Evolutionary conservation across 2,113 vertebrate species (phyloP).

Genomic region (Malaclemys terrapin): DNA sequence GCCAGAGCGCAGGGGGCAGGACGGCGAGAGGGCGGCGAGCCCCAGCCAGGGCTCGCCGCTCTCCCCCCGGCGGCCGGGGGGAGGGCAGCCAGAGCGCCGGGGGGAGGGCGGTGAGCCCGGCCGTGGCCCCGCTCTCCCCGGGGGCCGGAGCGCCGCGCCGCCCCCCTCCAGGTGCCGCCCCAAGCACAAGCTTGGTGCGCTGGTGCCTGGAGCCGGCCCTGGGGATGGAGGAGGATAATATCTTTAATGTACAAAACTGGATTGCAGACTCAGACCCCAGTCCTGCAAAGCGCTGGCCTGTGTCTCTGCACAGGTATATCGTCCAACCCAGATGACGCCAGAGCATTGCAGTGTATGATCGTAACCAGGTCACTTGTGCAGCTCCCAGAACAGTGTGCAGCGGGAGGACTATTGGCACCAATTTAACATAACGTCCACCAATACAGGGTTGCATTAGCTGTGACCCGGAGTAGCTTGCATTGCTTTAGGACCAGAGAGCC

Average conservation of each 20-base stretch:
- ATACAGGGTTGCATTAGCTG: fast-evolving
- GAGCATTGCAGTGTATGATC: not conserved
- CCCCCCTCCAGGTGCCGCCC: no score
- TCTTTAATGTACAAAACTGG: not conserved
- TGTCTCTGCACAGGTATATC: not conserved
- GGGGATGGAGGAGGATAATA: not conserved
- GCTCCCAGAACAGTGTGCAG: not conserved
- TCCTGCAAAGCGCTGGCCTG: not conserved
- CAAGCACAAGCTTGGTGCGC: no score
- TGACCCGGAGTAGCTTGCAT: not conserved
- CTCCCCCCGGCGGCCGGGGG: no score
- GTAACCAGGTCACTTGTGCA: not conserved
- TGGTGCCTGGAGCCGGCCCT: no score
- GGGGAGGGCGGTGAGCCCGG: no score
- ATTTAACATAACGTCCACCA: not conserved
- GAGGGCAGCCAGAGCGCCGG: no score
- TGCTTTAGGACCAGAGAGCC: not conserved
- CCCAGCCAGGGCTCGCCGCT: no score
- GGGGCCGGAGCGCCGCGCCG: no score
- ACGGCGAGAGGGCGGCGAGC: no score
- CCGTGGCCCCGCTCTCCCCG: no score
- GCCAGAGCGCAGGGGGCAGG: no score
- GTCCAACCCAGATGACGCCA: not conserved
- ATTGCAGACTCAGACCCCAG: not conserved
- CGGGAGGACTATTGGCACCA: not conserved